Evolutionary conservation across 2,113 vertebrate species (phyloP).

Genomic region (Vanacampus margaritifer): DNA sequence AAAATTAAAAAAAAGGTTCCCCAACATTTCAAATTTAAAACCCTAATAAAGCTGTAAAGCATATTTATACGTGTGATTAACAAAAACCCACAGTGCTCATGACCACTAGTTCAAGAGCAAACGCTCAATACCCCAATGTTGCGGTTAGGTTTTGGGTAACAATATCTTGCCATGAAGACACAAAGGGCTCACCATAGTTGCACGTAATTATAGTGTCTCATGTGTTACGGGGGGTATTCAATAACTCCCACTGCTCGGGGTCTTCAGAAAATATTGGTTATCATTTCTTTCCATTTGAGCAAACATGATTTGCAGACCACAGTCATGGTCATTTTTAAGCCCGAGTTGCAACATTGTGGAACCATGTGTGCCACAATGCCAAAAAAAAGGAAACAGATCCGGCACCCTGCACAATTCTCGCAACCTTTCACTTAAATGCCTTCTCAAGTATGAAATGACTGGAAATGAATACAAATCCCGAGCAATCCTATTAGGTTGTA

Average conservation of each 20-base stretch:
- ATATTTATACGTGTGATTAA: neutral
- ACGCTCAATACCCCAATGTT: slow-evolving; percentile 5
- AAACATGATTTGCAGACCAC: slow-evolving; percentile 34
- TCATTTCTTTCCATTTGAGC: slow-evolving; percentile 42
- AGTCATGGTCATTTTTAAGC: slow-evolving; percentile 19
- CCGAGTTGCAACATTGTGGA: slow-evolving; percentile 41
- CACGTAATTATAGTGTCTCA: slow-evolving; percentile 40
- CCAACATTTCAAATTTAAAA: neutral
- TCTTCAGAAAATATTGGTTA: slow-evolving; percentile 37
- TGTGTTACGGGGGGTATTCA: slow-evolving; percentile 29
- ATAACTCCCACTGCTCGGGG: slow-evolving; percentile 18
- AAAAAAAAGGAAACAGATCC: slow-evolving; percentile 35
- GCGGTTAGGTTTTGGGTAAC: slow-evolving; percentile 30
- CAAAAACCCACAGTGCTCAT: neutral
- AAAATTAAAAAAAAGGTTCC: neutral
- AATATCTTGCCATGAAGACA: slow-evolving; percentile 34
- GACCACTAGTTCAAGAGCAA: slow-evolving; percentile 10
- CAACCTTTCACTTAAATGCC: slow-evolving; percentile 49
- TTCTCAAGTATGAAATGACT: slow-evolving; percentile 39
- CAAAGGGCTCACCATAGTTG: slow-evolving; percentile 26
- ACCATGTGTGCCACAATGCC: slow-evolving; percentile 30
- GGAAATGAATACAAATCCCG: slow-evolving; percentile 55
- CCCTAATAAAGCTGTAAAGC: slow-evolving; percentile 7
- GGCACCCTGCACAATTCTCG: slow-evolving; percentile 24
- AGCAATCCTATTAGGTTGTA: slow-evolving; percentile 41